A percentile compares a stretch with the other conserved stretches of the same genome.
Conservation (phyloP, 2,888 invertebrate genomes). For the Leptopilina syphax region DNA sequence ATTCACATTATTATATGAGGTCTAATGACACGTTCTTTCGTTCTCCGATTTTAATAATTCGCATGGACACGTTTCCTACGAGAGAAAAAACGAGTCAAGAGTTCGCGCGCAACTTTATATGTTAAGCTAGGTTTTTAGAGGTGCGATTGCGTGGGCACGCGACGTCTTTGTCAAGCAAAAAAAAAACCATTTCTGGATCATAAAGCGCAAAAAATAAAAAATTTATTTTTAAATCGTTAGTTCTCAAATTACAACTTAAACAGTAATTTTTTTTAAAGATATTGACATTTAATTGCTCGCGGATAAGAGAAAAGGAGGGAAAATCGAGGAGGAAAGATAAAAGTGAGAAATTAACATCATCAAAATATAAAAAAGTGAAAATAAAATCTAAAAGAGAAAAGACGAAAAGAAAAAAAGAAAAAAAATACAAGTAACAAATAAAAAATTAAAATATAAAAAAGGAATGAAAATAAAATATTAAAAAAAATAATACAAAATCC, state of each 20-base stretch:
- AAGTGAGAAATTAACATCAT: neutral
- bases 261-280: neutral
- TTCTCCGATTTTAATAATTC: conserved; percentile 47
- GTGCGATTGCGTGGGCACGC: conserved; percentile 44
- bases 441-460: no score
- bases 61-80: conserved; percentile 13
- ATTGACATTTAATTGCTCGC: conserved; percentile 38
- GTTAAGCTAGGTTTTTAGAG: conserved; percentile 23
- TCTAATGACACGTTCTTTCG: conserved; percentile 50
- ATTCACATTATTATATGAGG: conserved; percentile 52
- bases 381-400: no score
- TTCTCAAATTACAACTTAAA: neutral
- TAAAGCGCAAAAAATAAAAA: conserved; percentile 12
- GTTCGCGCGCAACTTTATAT: conserved; percentile 26
- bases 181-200: conserved; percentile 19
- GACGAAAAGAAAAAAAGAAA: no score
- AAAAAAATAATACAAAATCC: neutral
- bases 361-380: no score
- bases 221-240: neutral
- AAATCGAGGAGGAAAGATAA: neutral
- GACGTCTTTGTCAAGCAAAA: conserved; percentile 20
- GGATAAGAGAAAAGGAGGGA: conserved; percentile 42
- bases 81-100: neutral
- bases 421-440: neutral
- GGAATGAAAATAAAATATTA: neutral